Percentiles rank a stretch among this genome's conserved stretches.
Conservation (phyloP, 2,888 invertebrate species). For the Urechis unicinctus region DNA sequence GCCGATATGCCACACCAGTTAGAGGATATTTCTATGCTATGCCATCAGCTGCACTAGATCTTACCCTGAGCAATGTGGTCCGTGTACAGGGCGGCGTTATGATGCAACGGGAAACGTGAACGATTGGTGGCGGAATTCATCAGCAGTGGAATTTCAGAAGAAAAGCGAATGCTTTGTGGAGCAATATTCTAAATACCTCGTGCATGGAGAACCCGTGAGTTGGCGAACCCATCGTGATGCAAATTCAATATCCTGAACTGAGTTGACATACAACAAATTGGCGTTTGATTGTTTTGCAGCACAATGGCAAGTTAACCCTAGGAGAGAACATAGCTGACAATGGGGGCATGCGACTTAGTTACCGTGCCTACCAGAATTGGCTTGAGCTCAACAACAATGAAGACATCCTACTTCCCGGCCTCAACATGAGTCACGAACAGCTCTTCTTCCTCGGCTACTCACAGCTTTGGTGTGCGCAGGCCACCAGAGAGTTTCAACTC, state of each 20-base stretch:
- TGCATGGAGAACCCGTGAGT: not conserved
- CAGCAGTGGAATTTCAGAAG: constrained; percentile 32
- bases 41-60: no score
- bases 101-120: constrained; percentile 43
- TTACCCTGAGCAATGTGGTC: not conserved
- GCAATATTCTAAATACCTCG: constrained; percentile 65
- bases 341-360: constrained; percentile 47
- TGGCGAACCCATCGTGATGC: no score
- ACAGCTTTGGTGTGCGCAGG: constrained; percentile 46
- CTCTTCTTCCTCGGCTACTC: constrained; percentile 53
- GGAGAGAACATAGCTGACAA: constrained; percentile 51
- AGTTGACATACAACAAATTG: no score
- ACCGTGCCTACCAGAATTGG: constrained; percentile 45
- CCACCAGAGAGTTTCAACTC: constrained; percentile 35
- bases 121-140: constrained; percentile 43
- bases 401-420: constrained; percentile 45
- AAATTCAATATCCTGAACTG: no score
- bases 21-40: no score
- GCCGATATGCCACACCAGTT: no score
- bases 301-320: constrained; percentile 40
- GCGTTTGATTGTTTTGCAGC: no score
- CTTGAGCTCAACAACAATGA: constrained; percentile 26
- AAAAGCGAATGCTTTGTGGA: constrained; percentile 39
- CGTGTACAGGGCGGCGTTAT: constrained; percentile 35
- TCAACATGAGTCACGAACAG: constrained; percentile 48